These are phyloP conservation scores for Epicampocera succincta DNA, from an alignment of 2,888 invertebrate species.

Conservation along the genomic window DNA sequence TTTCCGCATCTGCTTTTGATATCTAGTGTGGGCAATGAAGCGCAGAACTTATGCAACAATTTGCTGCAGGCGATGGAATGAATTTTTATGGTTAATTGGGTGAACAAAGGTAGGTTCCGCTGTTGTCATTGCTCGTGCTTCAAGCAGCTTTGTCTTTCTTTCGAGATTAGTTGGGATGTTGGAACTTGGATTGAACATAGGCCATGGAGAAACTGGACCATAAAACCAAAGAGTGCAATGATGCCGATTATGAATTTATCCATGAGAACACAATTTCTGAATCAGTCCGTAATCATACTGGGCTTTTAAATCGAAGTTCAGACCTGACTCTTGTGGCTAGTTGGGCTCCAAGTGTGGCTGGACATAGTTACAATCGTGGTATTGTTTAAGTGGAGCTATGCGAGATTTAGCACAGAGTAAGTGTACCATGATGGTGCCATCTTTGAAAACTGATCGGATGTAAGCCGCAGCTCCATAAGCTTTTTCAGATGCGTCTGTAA, in stretches of 20 bases:
- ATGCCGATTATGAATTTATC: too few species aligned
- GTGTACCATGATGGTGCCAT: too few species aligned
- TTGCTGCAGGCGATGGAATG: not conserved
- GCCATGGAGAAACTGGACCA: not conserved
- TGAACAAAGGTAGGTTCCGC: not conserved
- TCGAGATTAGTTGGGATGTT: not conserved
- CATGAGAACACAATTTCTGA: too few species aligned
- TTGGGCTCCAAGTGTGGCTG: conserved; percentile 22
- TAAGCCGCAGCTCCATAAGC: too few species aligned
- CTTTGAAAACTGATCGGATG: too few species aligned
- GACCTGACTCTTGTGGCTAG: conserved; percentile 67
- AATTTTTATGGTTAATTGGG: not conserved
- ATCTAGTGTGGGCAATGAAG: too few species aligned
- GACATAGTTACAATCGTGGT: conserved; percentile 16
- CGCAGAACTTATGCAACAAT: too few species aligned
- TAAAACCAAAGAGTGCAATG: conserved; percentile 2
- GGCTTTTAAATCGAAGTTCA: not conserved
- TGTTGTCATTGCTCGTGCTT: not conserved
- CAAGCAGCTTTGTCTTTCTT: conserved; percentile 1
- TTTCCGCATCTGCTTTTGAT: not conserved
- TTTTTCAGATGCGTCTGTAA: too few species aligned
- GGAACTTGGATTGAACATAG: not conserved
- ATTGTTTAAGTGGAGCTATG: conserved; percentile 4
- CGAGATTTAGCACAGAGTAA: too few species aligned
- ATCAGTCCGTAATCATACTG: too few species aligned